Evolutionary conservation across 2,113 vertebrate species (phyloP), one percentile per base, ranked within the genome.

Genomic region (Hippocampus barbouri): DNA sequence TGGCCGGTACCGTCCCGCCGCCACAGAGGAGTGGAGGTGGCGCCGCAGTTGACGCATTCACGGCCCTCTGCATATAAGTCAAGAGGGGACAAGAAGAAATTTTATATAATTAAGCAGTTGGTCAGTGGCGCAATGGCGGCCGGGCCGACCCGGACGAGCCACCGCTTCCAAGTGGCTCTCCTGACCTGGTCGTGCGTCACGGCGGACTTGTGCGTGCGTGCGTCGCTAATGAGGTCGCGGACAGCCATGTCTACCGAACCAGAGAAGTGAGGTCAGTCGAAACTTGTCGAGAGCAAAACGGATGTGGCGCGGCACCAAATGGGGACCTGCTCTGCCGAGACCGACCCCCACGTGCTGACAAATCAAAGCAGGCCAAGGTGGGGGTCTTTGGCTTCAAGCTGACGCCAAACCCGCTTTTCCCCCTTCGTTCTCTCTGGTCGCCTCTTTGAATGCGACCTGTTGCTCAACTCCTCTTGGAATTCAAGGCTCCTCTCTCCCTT

Each of bases 1-100:
- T 99, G 98, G 73, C 98, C 98, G 0, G 98, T 98, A 80, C 97
- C 98, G 8, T 99, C 98, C 87, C 98, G 92, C 79, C 98, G 94
- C 98, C 98, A 99, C 79, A 99, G 93, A 64, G 97, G 97, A 63
- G 98, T 99, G 38, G 98, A 97, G 54, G 98, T 99, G 77, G 98
- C 97, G 61, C 98, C 98, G 20, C 98, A 99, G 92, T 99, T 99
- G 74, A 99, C 97, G 77, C 97, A 99, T 87, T 99, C 97, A 84
- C 97, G 95, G 82, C 97, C 97, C 94, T 99, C 97, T 98, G 94
- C 87, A 92, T 89, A 93, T 77, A 94, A 91, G 89, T 91, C 92
- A 92, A 79, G 80, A 89, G 74, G 72, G 56, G 75, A 81, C 60
- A 84, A 78, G 79, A 83, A 71, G 63, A 92, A 83, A 84, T 69